These are phyloP conservation scores for Drosophila pegasa DNA, from an alignment of 2,888 invertebrate species.

Conservation along the genomic window DNA sequence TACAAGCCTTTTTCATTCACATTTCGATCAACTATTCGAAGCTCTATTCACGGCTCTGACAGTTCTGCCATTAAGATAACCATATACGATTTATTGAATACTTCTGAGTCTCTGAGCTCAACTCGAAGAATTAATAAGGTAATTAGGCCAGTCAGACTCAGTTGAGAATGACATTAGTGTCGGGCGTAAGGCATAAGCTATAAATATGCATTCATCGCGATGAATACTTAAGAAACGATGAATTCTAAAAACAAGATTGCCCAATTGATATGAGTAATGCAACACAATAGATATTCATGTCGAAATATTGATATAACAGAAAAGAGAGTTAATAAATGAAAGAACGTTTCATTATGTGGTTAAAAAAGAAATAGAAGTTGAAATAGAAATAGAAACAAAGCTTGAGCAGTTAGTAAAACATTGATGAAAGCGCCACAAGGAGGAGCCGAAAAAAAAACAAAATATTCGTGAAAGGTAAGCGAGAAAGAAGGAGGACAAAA, in stretches of 20 bases:
- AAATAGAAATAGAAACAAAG: too few relatives aligned
- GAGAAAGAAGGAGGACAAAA: neutral
- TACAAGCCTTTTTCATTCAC: slow-evolving; percentile 27
- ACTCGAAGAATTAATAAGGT: neutral
- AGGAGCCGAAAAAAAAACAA: neutral
- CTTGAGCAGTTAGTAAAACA: neutral
- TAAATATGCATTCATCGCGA: neutral
- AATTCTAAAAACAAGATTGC: slow-evolving; percentile 4
- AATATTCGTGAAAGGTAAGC: neutral
- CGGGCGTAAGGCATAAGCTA: neutral
- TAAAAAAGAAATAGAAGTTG: too few relatives aligned
- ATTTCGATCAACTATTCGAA: slow-evolving; percentile 12
- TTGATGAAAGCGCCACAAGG: neutral
- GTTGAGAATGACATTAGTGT: neutral
- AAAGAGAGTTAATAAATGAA: neutral
- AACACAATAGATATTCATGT: slow-evolving; percentile 7
- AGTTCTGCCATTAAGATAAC: neutral
- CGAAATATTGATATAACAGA: neutral
- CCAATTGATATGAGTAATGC: neutral
- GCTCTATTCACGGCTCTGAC: neutral
- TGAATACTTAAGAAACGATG: neutral
- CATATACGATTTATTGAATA: slow-evolving; percentile 8
- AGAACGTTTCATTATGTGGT: too few relatives aligned
- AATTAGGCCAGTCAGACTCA: neutral
- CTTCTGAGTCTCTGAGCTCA: neutral